A percentile compares a stretch with the other conserved stretches of the same genome.
Evolutionary conservation across 2,113 vertebrate genomes (phyloP).

Genomic region (Pterocles gutturalis): DNA sequence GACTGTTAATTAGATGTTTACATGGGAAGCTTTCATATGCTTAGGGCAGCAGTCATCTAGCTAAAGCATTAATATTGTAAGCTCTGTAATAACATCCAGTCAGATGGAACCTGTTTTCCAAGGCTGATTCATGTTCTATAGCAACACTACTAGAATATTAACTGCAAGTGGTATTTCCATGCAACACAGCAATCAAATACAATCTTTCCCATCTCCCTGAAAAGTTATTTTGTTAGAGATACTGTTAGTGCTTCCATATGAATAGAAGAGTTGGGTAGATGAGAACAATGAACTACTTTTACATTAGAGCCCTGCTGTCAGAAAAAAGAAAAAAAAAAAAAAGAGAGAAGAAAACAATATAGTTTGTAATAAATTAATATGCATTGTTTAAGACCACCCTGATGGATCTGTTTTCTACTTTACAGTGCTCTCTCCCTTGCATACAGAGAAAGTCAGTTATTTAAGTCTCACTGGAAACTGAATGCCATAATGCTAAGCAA

Average conservation of each 20-base stretch:
- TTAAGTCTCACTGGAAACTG: background rate
- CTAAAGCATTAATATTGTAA: constrained; percentile 23
- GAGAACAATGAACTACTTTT: background rate
- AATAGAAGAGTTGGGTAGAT: background rate
- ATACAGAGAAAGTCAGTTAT: background rate
- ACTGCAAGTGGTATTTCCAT: background rate
- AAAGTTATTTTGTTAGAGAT: background rate
- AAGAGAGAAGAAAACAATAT: background rate
- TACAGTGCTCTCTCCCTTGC: background rate
- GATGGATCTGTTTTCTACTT: background rate
- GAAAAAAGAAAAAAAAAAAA: background rate
- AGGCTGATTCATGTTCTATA: background rate
- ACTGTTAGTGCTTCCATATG: background rate
- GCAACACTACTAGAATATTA: background rate
- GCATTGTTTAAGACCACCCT: background rate
- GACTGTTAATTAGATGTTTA: constrained; percentile 61
- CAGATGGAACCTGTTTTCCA: constrained; percentile 8
- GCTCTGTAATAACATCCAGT: background rate
- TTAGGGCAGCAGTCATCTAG: background rate
- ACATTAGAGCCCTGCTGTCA: background rate
- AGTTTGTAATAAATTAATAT: background rate
- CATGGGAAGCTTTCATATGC: background rate
- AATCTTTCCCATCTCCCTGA: background rate
- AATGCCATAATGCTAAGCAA: background rate
- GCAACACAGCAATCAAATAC: background rate